phyloP scores from a whole-genome alignment of 2,888 invertebrate genomes.

The Prostheceraeus crozeri region DNA sequence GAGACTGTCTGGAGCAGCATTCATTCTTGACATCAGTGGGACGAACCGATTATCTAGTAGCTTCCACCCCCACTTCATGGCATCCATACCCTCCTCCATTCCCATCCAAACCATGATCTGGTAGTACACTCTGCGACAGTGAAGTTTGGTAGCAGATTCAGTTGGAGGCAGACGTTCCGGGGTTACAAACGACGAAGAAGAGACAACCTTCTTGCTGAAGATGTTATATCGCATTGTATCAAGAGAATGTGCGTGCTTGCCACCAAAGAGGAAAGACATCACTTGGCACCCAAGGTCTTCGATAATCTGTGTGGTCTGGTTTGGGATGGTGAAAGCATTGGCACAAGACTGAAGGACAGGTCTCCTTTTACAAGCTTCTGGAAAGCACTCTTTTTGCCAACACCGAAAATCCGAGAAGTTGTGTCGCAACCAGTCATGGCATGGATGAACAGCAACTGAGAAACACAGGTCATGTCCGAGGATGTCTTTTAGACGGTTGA shows the following conservation, averaged over 20 bases:
- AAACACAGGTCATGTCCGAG: slow-evolving; percentile 26
- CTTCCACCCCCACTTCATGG: slow-evolving; percentile 32
- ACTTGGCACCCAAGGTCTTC: slow-evolving; percentile 11
- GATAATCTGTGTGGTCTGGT: slow-evolving; percentile 16
- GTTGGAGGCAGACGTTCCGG: slow-evolving; percentile 33
- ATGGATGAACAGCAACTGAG: slow-evolving; percentile 33
- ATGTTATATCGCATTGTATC: slow-evolving; percentile 7
- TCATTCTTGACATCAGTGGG: slow-evolving; percentile 28
- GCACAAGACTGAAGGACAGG: background rate
- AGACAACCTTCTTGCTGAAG: slow-evolving; percentile 29
- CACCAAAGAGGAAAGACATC: slow-evolving; percentile 28
- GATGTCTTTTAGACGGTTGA: slow-evolving; percentile 6
- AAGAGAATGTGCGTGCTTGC: slow-evolving; percentile 10
- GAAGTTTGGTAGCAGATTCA: slow-evolving; percentile 32
- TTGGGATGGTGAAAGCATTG: background rate
- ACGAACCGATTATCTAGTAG: slow-evolving; percentile 23
- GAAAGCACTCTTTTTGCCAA: slow-evolving; percentile 35
- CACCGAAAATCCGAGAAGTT: slow-evolving; percentile 35
- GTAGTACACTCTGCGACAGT: slow-evolving; percentile 25
- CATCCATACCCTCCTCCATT: slow-evolving; percentile 23
- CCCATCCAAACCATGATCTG: slow-evolving; percentile 34
- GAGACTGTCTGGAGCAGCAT: slow-evolving; percentile 30
- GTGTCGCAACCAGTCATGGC: slow-evolving; percentile 38
- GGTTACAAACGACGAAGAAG: slow-evolving; percentile 27
- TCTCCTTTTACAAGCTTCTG: slow-evolving; percentile 18